Evolutionary conservation across 2,797 vertebrate genomes (phyloP).

Genomic region (Orestias chungarensis): DNA sequence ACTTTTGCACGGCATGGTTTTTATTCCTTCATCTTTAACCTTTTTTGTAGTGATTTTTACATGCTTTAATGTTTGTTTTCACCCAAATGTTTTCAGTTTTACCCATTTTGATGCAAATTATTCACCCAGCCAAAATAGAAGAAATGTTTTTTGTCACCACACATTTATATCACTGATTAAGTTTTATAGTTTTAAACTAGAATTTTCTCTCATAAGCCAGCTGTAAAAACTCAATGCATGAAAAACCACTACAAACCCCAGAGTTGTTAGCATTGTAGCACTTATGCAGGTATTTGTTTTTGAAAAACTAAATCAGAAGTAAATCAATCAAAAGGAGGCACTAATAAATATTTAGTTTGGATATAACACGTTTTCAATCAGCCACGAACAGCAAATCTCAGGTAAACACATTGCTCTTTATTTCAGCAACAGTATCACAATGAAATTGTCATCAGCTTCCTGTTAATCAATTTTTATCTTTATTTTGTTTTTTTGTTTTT

Average conservation of each 20-base stretch:
- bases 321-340: too few species aligned
- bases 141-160: too few species aligned
- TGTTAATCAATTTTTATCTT: constrained; percentile 26
- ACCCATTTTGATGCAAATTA: not conserved
- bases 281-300: not conserved
- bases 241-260: not conserved
- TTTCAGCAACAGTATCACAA: constrained; percentile 77
- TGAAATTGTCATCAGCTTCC: constrained; percentile 63
- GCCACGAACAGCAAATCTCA: constrained; percentile 35
- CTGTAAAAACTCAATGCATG: not conserved
- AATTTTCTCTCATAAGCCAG: not conserved
- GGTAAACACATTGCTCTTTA: constrained; percentile 81
- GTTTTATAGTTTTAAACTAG: too few species aligned
- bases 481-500: constrained; percentile 11
- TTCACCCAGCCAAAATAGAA: too few species aligned
- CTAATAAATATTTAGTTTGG: too few species aligned
- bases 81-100: not conserved
- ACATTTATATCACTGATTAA: too few species aligned
- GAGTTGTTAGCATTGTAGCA: not conserved
- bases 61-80: too few species aligned
- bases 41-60: too few species aligned
- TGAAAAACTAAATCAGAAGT: not conserved
- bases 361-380: not conserved
- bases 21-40: not conserved
- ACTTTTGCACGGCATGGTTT: not conserved